Evolutionary conservation across 2,113 vertebrate genomes (phyloP).

Genomic region (Telmatochromis sp.): DNA sequence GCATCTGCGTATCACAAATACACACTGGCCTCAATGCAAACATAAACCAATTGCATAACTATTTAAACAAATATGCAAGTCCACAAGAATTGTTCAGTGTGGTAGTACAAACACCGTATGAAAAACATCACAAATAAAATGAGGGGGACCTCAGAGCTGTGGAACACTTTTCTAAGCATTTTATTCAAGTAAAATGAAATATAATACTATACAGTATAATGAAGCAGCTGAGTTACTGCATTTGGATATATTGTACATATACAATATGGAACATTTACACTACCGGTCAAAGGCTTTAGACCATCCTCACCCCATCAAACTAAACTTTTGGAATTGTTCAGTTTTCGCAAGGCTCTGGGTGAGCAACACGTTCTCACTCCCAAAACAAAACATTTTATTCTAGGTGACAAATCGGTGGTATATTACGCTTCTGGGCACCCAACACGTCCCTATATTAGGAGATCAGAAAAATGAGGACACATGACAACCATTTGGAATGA

Average conservation of each 20-base stretch:
- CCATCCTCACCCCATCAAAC: neutral
- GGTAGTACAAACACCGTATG: fast-evolving
- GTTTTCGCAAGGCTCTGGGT: neutral
- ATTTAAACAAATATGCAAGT: neutral
- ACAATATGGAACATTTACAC: neutral
- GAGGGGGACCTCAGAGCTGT: neutral
- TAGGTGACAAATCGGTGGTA: neutral
- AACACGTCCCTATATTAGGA: neutral
- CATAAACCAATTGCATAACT: neutral
- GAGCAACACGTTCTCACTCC: neutral
- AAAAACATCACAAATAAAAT: neutral
- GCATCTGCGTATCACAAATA: neutral
- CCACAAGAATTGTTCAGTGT: neutral
- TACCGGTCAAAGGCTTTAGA: neutral
- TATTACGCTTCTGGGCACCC: neutral
- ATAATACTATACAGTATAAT: neutral
- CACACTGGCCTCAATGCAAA: neutral
- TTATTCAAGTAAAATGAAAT: neutral
- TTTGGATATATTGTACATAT: neutral
- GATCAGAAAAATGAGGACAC: neutral
- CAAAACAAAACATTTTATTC: fast-evolving
- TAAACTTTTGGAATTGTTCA: neutral
- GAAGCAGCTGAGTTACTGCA: neutral
- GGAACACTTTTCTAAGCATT: neutral
- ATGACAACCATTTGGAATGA: neutral